These are phyloP conservation scores for Odocoileus virginianus DNA, from an alignment of 2,113 vertebrate genomes.

Conservation along the genomic window DNA sequence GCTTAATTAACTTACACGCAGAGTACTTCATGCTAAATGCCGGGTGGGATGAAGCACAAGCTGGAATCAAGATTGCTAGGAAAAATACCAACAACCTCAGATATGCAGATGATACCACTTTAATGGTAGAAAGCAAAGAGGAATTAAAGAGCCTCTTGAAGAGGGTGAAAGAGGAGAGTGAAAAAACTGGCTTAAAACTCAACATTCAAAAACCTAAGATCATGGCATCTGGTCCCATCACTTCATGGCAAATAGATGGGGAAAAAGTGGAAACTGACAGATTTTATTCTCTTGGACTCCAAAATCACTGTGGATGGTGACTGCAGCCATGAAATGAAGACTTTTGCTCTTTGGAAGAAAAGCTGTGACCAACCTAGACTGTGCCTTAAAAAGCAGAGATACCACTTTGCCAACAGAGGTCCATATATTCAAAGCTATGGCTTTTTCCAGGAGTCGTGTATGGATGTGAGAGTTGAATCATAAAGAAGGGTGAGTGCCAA, in stretches of 20 bases:
- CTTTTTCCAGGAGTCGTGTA: not conserved
- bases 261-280: not conserved
- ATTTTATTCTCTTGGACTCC: not conserved
- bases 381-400: not conserved
- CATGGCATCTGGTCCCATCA: not conserved
- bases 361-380: not conserved
- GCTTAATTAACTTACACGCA: not conserved
- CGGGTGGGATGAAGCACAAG: not conserved
- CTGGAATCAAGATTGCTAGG: not conserved
- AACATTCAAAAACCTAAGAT: not conserved
- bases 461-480: not conserved
- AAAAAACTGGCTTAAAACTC: not conserved
- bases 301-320: not conserved
- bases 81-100: not conserved
- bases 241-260: not conserved
- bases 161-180: not conserved
- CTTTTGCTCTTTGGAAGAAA: not conserved
- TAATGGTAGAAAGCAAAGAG: not conserved
- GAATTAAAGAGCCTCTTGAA: not conserved
- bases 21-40: not conserved
- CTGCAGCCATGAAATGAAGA: not conserved
- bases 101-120: not conserved
- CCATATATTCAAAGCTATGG: not conserved
- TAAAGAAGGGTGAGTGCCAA: not conserved
- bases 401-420: too few species aligned